Conservation (phyloP, 2,113 vertebrate species). For the Periophthalmodon schlosseri region DNA sequence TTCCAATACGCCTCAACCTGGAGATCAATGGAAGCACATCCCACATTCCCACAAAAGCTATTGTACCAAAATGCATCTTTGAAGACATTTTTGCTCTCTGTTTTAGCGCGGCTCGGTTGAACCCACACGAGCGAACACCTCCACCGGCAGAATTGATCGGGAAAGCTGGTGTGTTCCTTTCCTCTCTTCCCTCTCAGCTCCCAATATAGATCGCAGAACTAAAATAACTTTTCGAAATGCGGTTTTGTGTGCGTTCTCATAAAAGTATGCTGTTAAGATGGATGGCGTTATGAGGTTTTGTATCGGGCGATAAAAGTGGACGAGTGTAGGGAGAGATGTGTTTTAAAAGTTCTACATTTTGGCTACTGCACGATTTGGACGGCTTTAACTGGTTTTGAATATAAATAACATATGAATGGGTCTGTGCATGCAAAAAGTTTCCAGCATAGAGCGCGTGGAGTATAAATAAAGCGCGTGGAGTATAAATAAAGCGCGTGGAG, state of each 20-base stretch:
- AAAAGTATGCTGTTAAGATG: constrained; percentile 1
- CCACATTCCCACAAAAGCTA: constrained; percentile 56
- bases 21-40: constrained; percentile 60
- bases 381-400: too few relatives aligned
- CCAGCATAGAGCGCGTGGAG: too few relatives aligned
- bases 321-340: neutral
- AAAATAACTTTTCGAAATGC: constrained; percentile 5
- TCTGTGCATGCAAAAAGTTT: too few relatives aligned
- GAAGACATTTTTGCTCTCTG: constrained; percentile 53
- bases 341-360: neutral
- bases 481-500: too few relatives aligned
- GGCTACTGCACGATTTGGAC: too few relatives aligned
- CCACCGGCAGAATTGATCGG: constrained; percentile 49
- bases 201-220: neutral
- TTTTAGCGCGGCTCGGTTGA: constrained; percentile 47
- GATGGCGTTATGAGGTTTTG: neutral
- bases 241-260: neutral
- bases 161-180: neutral
- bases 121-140: constrained; percentile 48
- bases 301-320: neutral
- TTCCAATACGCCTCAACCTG: constrained; percentile 49
- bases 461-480: too few relatives aligned
- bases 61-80: constrained; percentile 59
- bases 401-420: too few relatives aligned
- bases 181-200: neutral